Evolutionary conservation across 2,113 vertebrate species (phyloP).

Genomic region (Cinclus cinclus): DNA sequence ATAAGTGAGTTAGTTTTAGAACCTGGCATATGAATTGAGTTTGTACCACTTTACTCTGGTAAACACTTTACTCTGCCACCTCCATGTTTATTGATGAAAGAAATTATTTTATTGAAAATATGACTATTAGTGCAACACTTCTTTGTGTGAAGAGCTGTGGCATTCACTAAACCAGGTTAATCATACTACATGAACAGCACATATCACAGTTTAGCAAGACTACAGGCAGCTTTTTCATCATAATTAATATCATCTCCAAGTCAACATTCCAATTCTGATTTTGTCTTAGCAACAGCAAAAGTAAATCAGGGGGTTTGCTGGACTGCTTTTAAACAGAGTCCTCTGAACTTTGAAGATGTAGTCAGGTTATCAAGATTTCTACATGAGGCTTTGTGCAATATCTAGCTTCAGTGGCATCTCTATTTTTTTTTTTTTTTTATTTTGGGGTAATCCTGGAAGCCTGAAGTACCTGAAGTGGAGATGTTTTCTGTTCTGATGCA

Average conservation of each 20-base stretch:
- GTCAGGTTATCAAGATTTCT: neutral
- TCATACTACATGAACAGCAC: neutral
- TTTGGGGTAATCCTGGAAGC: neutral
- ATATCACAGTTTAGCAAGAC: neutral
- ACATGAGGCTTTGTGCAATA: neutral
- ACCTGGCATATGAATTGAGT: neutral
- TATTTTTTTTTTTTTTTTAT: neutral
- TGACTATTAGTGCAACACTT: neutral
- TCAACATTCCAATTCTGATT: neutral
- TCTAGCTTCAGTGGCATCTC: neutral
- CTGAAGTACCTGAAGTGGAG: neutral
- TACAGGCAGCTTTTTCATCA: neutral
- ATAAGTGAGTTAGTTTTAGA: neutral
- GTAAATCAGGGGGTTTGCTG: fast-evolving
- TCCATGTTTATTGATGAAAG: neutral
- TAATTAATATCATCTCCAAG: neutral
- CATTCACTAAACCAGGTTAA: neutral
- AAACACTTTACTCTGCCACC: neutral
- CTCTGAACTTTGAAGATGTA: neutral
- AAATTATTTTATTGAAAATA: neutral
- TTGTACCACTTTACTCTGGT: neutral
- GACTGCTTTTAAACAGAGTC: neutral
- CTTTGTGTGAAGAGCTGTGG: neutral
- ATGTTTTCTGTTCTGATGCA: neutral
- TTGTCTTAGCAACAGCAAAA: neutral